Evolutionary conservation across 1,140 invertebrate species (phyloP).

Genomic region (Drosophila neocordata): DNA sequence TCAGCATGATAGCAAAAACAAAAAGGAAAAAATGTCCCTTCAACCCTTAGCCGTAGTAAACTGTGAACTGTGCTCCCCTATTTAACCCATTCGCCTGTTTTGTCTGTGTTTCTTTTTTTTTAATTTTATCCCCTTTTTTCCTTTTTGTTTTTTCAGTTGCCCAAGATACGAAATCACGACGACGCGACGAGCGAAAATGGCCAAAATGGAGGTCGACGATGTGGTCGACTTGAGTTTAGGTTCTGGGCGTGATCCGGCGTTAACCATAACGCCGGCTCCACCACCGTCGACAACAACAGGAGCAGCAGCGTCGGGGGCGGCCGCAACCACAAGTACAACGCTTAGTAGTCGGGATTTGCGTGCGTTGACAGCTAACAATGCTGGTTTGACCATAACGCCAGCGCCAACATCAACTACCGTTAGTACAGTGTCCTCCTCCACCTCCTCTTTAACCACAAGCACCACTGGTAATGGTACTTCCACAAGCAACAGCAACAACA

Average conservation of each 20-base stretch:
- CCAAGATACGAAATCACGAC: slow-evolving; percentile 71
- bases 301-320: slow-evolving; percentile 1
- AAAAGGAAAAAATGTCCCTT: slow-evolving; percentile 17
- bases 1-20: slow-evolving; percentile 23
- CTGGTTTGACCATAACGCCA: slow-evolving; percentile 78
- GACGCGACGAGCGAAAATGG: slow-evolving; percentile 83
- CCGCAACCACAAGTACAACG: slow-evolving; percentile 14
- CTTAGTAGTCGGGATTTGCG: slow-evolving; percentile 72
- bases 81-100: not conserved
- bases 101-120: slow-evolving; percentile 6
- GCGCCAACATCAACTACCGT: slow-evolving; percentile 44
- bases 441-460: slow-evolving; percentile 10
- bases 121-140: slow-evolving; percentile 11
- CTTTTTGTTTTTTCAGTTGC: slow-evolving; percentile 42
- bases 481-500: slow-evolving; percentile 32
- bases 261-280: slow-evolving; percentile 74
- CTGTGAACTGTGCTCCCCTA: slow-evolving; percentile 5
- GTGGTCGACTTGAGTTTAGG: slow-evolving; percentile 85
- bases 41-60: slow-evolving; percentile 37
- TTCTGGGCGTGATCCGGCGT: slow-evolving; percentile 80
- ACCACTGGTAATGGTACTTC: slow-evolving; percentile 15
- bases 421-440: slow-evolving; percentile 19
- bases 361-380: slow-evolving; percentile 72
- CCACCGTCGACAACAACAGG: slow-evolving; percentile 24
- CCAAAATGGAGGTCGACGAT: slow-evolving; percentile 86